These are phyloP conservation scores for Drosophila teissieri DNA, from an alignment of 1,140 invertebrate species.

Conservation along the genomic window DNA sequence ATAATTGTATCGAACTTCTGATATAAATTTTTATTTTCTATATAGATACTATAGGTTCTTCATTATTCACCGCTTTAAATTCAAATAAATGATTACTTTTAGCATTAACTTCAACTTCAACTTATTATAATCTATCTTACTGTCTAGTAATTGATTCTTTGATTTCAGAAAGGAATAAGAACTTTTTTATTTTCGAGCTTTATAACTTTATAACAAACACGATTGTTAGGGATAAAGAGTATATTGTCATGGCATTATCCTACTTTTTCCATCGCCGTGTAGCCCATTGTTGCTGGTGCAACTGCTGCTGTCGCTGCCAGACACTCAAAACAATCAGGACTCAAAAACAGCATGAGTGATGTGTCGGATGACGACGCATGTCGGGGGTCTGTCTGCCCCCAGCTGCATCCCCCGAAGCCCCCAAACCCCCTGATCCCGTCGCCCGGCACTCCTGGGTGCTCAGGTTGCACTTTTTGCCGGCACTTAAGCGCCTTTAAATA, in stretches of 20 bases:
- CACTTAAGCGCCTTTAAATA: slow-evolving; percentile 80
- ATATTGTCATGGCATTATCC: neutral
- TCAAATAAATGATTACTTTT: no score
- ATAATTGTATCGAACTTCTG: no score
- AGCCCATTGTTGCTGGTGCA: slow-evolving; percentile 24
- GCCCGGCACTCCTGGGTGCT: slow-evolving; percentile 20
- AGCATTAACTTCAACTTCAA: no score
- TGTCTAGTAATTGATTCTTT: no score
- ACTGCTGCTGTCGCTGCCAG: slow-evolving; percentile 25
- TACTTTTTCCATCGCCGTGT: neutral
- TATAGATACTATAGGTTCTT: no score
- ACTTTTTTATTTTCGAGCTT: no score
- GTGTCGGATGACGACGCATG: slow-evolving; percentile 59
- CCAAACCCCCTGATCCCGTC: neutral
- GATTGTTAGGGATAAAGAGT: neutral
- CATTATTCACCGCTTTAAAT: no score
- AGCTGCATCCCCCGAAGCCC: neutral
- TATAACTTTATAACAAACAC: neutral
- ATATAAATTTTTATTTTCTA: no score
- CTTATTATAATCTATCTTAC: no score
- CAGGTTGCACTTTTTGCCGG: slow-evolving; percentile 68
- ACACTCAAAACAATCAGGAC: slow-evolving; percentile 75
- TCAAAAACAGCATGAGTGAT: slow-evolving; percentile 79
- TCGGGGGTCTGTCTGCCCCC: slow-evolving; percentile 22
- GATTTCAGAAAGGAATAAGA: no score